These are phyloP conservation scores for Aphelinus atriplicis DNA, from an alignment of 1,140 invertebrate genomes.

Conservation along the genomic window DNA sequence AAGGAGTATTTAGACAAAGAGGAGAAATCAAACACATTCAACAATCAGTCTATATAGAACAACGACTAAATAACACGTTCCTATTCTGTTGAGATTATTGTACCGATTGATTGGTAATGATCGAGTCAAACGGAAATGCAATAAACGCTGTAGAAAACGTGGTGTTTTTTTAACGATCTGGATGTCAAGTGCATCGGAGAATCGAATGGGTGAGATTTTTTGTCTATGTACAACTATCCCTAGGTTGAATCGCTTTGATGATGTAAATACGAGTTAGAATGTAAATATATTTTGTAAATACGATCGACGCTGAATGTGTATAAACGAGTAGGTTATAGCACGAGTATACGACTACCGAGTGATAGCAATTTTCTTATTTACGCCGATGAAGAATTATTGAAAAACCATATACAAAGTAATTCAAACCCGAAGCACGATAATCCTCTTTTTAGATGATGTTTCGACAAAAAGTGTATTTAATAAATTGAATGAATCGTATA, in stretches of 20 bases:
- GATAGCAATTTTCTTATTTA: constrained; percentile 40
- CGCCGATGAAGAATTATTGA: constrained; percentile 28
- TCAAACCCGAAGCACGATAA: neutral
- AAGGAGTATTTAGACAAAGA: neutral
- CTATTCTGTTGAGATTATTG: too few relatives aligned
- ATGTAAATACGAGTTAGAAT: constrained; percentile 53
- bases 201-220: neutral
- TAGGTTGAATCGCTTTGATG: neutral
- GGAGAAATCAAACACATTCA: constrained; percentile 12
- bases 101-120: too few relatives aligned
- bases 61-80: neutral
- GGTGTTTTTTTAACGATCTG: too few relatives aligned
- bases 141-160: too few relatives aligned
- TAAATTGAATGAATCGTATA: constrained; percentile 27
- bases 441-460: constrained; percentile 18
- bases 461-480: constrained; percentile 33
- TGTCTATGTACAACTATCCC: constrained; percentile 13
- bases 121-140: too few relatives aligned
- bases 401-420: neutral
- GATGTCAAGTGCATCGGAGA: neutral
- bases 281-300: constrained; percentile 62
- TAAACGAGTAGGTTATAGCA: constrained; percentile 60
- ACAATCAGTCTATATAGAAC: constrained; percentile 1
- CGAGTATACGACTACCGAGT: constrained; percentile 29
- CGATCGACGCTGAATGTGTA: constrained; percentile 56